phyloP scores from a whole-genome alignment of 2,113 vertebrate genomes.

The Sebastes fasciatus region DNA sequence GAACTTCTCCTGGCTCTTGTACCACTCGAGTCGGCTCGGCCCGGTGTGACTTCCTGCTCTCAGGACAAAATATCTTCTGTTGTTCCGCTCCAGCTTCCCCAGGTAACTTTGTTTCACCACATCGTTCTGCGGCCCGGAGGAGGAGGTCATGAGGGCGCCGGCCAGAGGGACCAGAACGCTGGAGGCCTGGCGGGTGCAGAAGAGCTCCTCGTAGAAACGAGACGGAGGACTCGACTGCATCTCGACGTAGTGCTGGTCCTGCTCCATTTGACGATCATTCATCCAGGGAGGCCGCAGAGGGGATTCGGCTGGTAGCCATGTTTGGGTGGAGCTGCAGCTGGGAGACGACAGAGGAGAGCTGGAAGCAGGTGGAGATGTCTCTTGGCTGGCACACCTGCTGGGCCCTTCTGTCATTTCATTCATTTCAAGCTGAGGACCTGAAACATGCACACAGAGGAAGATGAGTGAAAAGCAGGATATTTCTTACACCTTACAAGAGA shows the following conservation, averaged over 20 bases:
- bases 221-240: not conserved
- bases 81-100: conserved; percentile 65
- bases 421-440: conserved; percentile 33
- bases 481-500: not conserved
- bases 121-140: conserved; percentile 16
- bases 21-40: conserved; percentile 76
- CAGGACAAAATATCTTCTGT: conserved; percentile 72
- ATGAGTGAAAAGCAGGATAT: not conserved
- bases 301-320: not conserved
- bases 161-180: conserved; percentile 40
- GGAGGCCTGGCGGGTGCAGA: conserved; percentile 17
- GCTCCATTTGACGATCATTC: not conserved
- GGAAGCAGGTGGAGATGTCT: not conserved
- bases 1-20: conserved; percentile 73
- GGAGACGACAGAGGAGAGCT: not conserved
- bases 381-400: not conserved
- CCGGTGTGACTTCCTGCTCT: conserved; percentile 73
- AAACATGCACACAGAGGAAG: conserved; percentile 1
- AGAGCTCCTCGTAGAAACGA: conserved; percentile 54
- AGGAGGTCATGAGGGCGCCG: conserved; percentile 24
- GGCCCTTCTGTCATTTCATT: conserved; percentile 18
- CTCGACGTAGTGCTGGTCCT: fast-evolving
- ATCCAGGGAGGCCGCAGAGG: not conserved
- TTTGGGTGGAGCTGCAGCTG: conserved; percentile 7
- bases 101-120: conserved; percentile 71